These are phyloP conservation scores for Momotus momota DNA, from an alignment of 2,797 vertebrate species.

Conservation along the genomic window DNA sequence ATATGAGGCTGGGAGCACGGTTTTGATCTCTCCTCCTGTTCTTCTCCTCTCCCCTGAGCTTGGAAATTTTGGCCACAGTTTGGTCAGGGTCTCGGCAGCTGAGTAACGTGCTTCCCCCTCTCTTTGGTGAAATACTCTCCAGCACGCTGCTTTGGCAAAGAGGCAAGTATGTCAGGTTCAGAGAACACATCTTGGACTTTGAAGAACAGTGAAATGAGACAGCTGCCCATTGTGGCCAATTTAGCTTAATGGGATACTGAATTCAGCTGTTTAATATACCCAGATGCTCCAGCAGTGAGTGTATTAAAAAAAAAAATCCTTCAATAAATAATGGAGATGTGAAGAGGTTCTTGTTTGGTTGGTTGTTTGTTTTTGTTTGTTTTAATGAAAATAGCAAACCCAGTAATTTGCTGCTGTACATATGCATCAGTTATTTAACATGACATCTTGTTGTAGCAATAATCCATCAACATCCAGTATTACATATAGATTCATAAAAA, in stretches of 20 bases:
- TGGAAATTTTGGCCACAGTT: neutral
- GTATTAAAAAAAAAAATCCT: neutral
- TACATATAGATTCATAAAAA: conserved; percentile 53
- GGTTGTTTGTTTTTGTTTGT: neutral
- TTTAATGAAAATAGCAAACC: conserved; percentile 43
- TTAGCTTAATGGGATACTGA: conserved; percentile 31
- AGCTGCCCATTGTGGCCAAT: conserved; percentile 54
- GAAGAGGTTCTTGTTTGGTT: neutral
- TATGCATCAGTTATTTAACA: conserved; percentile 51
- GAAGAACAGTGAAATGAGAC: conserved; percentile 13
- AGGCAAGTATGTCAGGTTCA: neutral
- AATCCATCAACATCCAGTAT: conserved; percentile 27
- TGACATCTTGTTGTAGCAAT: conserved; percentile 19
- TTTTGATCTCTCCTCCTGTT: neutral
- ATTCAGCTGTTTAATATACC: conserved; percentile 50
- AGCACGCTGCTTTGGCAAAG: neutral
- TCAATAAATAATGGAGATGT: conserved; percentile 47
- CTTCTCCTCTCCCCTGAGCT: neutral
- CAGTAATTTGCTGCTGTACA: conserved; percentile 38
- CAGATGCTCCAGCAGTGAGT: conserved; percentile 50
- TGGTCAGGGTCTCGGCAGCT: neutral
- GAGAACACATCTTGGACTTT: conserved; percentile 18
- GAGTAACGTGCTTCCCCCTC: neutral
- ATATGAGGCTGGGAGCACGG: neutral
- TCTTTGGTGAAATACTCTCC: neutral